phyloP scores from a whole-genome alignment of 2,888 invertebrate genomes.

The Cosmopolites sordidus region DNA sequence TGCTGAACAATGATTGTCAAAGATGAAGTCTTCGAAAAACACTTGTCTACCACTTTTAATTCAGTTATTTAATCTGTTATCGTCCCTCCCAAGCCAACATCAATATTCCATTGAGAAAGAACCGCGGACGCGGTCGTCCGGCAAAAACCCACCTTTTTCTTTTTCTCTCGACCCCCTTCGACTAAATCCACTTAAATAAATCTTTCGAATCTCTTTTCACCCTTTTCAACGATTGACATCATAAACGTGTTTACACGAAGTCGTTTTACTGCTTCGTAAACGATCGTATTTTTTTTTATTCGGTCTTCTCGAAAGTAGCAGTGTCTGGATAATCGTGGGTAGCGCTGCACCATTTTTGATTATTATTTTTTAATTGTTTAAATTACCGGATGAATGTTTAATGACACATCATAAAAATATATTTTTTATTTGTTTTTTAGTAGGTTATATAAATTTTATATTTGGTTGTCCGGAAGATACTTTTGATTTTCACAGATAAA shows the following conservation, averaged over 20 bases:
- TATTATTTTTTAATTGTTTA: too few species aligned
- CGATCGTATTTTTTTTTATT: background rate
- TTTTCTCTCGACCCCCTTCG: slow-evolving; percentile 29
- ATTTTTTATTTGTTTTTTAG: too few species aligned
- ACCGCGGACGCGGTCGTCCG: slow-evolving; percentile 10
- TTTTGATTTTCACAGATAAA: too few species aligned
- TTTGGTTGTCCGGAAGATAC: too few species aligned
- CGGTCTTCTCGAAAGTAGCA: background rate
- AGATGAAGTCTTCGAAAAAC: too few species aligned
- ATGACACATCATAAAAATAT: too few species aligned
- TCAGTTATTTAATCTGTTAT: slow-evolving; percentile 3
- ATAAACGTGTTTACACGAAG: background rate
- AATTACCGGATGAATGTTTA: too few species aligned
- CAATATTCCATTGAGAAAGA: slow-evolving; percentile 29
- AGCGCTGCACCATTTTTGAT: too few species aligned
- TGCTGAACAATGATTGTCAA: too few species aligned
- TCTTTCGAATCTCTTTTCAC: slow-evolving; percentile 23
- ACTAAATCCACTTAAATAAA: slow-evolving; percentile 32
- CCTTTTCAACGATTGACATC: slow-evolving; percentile 3
- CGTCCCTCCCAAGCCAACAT: slow-evolving; percentile 15
- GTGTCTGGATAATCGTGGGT: too few species aligned
- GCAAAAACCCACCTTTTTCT: slow-evolving; percentile 16
- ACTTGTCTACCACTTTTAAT: background rate
- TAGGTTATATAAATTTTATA: too few species aligned
- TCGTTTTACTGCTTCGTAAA: background rate